Base-by-base conservation (phyloP, 2,888 invertebrate genomes). In the Clostera curtula region DNA sequence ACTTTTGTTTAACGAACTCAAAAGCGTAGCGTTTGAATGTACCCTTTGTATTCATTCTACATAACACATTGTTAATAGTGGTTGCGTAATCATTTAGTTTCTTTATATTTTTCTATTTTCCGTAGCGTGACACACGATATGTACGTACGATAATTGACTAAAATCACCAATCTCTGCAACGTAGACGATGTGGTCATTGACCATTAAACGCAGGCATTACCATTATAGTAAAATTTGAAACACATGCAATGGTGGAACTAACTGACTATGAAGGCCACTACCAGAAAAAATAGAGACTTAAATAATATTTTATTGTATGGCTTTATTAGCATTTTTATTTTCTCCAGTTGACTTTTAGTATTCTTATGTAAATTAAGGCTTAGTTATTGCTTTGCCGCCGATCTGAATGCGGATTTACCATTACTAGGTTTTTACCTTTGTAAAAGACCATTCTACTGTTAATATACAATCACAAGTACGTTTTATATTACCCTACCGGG, bases 121-220 rank as follows among this genome's bases (percentile, higher is more conserved):
- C 43, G 41, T 63, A 44, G 59, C 67, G 64, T 68, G 66, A 45
- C 51, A 56, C 60, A 63, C 60, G 62, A 58, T 52, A 66, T 54
- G 34, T 53, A 56, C 40, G 38, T 49, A 37, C 40, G 32, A 44
- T 43, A 43, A 43, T 40, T 44, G 34, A 31, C 21, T 36, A 29
- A 24, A 31, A 29, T 33, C 28, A 36, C 12, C 31, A 35, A 29
- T 31, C 39, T 37, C n/a, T 47, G 40, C 39, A 32, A 44, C 47
- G 44, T 39, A 36, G 34, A 36, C 35, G 36, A 38, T 42, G 25
- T 42, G 39, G 25, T 43, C 49, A 49, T 56, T 49, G 40, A 35
- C 14, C 40, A 43, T 41, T 22, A 27, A 39, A 53, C n/a, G 49
- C 43, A 49, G 39, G 41, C 28, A 38, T 28, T 31, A 38, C 41